These are phyloP conservation scores for Athene noctua DNA, from an alignment of 2,113 vertebrate genomes.

Conservation along the genomic window DNA sequence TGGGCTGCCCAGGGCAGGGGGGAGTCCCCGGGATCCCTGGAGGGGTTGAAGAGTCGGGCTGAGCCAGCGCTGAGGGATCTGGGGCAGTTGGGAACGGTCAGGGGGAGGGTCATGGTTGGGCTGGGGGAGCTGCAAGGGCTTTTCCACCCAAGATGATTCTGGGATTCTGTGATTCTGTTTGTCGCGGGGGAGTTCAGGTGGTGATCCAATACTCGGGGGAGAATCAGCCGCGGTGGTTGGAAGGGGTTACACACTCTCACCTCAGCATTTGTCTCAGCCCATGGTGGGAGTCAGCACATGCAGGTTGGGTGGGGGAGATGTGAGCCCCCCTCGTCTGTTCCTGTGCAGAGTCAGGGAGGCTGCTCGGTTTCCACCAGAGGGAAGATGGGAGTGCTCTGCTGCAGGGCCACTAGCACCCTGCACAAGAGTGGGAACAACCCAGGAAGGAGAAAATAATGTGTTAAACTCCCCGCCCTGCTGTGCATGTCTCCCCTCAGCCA, in stretches of 20 bases:
- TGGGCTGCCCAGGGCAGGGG: no score
- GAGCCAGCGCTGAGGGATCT: no score
- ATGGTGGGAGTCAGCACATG: fast-evolving
- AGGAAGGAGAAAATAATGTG: neutral
- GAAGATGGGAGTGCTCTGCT: no score
- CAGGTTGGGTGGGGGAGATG: neutral
- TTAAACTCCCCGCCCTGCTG: neutral
- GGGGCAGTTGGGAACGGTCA: no score
- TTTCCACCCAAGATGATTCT: no score
- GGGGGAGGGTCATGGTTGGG: no score
- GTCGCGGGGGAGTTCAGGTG: neutral
- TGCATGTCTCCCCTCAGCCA: neutral
- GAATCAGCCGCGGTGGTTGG: neutral
- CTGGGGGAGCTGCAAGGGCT: no score
- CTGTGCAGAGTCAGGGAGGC: neutral
- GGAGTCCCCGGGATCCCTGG: no score
- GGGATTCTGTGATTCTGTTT: neutral
- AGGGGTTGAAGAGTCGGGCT: no score
- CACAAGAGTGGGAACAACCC: no score
- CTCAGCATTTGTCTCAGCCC: neutral
- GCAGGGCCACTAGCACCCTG: neutral
- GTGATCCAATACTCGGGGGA: neutral
- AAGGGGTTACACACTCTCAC: neutral
- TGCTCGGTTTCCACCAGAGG: neutral
- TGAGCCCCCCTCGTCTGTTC: neutral